phyloP scores from a whole-genome alignment of 2,888 invertebrate genomes.

The Gari tellinella region DNA sequence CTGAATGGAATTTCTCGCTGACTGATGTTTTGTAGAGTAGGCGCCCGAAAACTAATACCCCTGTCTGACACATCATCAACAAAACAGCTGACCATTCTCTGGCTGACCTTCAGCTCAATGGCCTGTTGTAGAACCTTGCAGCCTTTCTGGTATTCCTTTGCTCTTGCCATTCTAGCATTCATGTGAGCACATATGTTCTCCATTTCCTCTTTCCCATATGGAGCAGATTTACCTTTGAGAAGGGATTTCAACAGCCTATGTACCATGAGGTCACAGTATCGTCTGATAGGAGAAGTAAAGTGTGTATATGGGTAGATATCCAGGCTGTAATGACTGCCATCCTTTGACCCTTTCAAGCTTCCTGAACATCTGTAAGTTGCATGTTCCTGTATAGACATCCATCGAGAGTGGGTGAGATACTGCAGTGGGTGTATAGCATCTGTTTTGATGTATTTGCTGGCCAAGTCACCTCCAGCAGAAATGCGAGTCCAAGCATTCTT shows the following conservation, averaged over 20 bases:
- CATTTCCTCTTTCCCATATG: conserved; percentile 60
- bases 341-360: conserved; percentile 28
- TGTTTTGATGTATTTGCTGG: conserved; percentile 38
- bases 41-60: conserved; percentile 54
- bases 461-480: neutral
- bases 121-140: conserved; percentile 56
- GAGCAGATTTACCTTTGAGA: conserved; percentile 32
- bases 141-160: conserved; percentile 59
- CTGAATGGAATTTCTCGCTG: conserved; percentile 56
- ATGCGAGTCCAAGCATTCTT: conserved; percentile 28
- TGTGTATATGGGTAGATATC: conserved; percentile 60
- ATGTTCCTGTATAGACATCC: conserved; percentile 61
- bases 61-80: conserved; percentile 57
- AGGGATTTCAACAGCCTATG: conserved; percentile 65
- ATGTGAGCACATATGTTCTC: conserved; percentile 58
- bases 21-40: conserved; percentile 46
- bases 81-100: conserved; percentile 49
- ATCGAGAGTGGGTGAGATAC: conserved; percentile 51
- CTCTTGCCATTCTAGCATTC: conserved; percentile 56
- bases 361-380: conserved; percentile 60
- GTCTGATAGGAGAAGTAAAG: conserved; percentile 64
- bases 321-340: conserved; percentile 62
- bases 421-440: conserved; percentile 59
- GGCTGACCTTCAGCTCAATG: conserved; percentile 48
- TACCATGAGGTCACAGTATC: conserved; percentile 58